Evolutionary conservation across 1,140 invertebrate genomes (phyloP).

Genomic region (Teleopsis dalmanni): DNA sequence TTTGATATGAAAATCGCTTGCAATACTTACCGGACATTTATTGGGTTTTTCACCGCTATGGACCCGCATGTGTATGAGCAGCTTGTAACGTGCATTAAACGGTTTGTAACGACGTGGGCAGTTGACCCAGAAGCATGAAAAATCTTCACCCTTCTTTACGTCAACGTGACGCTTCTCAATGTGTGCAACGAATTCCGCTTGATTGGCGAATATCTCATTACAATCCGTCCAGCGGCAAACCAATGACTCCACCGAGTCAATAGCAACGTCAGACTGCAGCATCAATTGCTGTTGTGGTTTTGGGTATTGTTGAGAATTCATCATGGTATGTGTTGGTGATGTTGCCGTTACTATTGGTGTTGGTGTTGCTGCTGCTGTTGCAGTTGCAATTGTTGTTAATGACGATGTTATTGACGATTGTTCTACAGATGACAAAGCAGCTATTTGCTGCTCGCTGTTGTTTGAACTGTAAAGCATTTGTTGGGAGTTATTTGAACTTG

Average conservation of each 20-base stretch:
- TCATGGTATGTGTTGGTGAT: no score
- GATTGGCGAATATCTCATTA: conserved; percentile 65
- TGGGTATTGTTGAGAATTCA: no score
- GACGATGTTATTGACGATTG: no score
- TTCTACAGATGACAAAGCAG: no score
- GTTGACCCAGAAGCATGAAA: conserved; percentile 84
- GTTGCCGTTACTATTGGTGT: conserved; percentile 4
- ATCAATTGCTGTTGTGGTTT: background rate
- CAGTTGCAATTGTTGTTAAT: background rate
- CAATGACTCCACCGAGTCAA: conserved; percentile 4
- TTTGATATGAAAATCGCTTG: background rate
- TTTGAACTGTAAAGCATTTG: no score
- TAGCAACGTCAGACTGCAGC: conserved; percentile 6
- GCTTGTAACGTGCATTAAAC: conserved; percentile 93
- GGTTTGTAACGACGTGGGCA: conserved; percentile 77
- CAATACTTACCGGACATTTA: conserved; percentile 82
- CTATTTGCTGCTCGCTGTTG: no score
- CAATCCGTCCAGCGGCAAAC: conserved; percentile 81
- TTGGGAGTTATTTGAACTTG: no score
- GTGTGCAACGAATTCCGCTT: conserved; percentile 76
- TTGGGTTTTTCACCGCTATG: conserved; percentile 95
- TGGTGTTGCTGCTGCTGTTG: background rate
- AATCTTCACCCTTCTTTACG: conserved; percentile 75
- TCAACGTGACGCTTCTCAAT: conserved; percentile 89
- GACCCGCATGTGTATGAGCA: conserved; percentile 93